phyloP scores from a whole-genome alignment of 2,113 vertebrate genomes.

The Tetrax tetrax region DNA sequence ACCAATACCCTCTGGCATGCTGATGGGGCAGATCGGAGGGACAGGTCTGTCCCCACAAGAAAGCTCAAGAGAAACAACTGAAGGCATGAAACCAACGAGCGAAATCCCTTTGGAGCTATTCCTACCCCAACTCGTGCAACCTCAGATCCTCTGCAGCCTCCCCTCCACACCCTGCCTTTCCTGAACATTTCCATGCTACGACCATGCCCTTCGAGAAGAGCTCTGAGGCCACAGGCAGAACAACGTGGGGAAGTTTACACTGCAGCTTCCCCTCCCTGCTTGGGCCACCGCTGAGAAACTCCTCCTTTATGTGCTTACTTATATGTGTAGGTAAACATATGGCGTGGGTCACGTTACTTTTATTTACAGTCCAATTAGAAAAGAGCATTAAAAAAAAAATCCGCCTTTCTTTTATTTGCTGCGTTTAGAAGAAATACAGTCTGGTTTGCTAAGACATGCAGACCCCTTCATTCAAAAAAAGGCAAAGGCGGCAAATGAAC shows the following conservation, averaged over 20 bases:
- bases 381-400: background rate
- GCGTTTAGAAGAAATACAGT: background rate
- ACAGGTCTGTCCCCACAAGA: background rate
- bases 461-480: conserved; percentile 8
- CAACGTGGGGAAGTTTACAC: background rate
- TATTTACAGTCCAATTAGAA: conserved; percentile 31
- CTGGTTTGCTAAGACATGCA: background rate
- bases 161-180: background rate
- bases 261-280: background rate
- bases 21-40: background rate
- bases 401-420: background rate
- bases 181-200: background rate
- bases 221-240: background rate
- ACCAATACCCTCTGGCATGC: background rate
- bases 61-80: background rate
- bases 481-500: background rate
- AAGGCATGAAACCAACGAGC: background rate
- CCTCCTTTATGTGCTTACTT: background rate
- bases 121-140: background rate
- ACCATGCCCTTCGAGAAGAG: background rate
- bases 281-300: background rate
- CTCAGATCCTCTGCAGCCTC: background rate
- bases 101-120: background rate
- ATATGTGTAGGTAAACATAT: background rate
- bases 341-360: background rate